Conservation (phyloP, 2,888 invertebrate species). For the Lymantria monacha region DNA sequence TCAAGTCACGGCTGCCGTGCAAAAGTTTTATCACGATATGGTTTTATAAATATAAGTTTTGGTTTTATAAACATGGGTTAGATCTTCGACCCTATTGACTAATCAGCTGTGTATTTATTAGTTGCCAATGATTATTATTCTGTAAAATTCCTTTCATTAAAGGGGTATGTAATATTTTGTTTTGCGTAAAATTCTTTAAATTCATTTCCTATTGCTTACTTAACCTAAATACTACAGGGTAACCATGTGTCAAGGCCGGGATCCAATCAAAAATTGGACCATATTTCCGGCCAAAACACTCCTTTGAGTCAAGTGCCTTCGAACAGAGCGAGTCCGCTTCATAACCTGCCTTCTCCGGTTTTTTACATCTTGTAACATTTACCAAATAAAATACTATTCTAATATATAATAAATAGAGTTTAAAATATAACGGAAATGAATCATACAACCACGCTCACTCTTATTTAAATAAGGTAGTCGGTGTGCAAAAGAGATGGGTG, state of each 20-base stretch:
- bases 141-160: too few species aligned
- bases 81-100: too few species aligned
- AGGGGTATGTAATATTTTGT: too few species aligned
- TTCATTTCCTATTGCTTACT: conserved; percentile 9
- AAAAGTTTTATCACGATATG: too few species aligned
- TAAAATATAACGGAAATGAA: conserved; percentile 38
- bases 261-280: conserved; percentile 53
- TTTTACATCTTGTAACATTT: conserved; percentile 52
- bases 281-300: conserved; percentile 68
- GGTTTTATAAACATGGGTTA: too few species aligned
- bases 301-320: conserved; percentile 62
- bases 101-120: too few species aligned
- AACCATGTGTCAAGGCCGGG: conserved; percentile 40
- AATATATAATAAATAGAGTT: conserved; percentile 38
- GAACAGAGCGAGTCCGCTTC: conserved; percentile 51
- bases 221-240: conserved; percentile 25
- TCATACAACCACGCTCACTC: conserved; percentile 61
- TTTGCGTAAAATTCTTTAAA: background rate
- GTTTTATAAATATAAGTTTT: too few species aligned
- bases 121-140: too few species aligned
- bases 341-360: conserved; percentile 65
- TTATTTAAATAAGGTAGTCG: conserved; percentile 81
- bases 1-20: too few species aligned
- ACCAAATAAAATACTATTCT: conserved; percentile 38
- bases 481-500: conserved; percentile 57